These are phyloP conservation scores for Mormyrus iriodes DNA, from an alignment of 2,113 vertebrate species.

Conservation along the genomic window DNA sequence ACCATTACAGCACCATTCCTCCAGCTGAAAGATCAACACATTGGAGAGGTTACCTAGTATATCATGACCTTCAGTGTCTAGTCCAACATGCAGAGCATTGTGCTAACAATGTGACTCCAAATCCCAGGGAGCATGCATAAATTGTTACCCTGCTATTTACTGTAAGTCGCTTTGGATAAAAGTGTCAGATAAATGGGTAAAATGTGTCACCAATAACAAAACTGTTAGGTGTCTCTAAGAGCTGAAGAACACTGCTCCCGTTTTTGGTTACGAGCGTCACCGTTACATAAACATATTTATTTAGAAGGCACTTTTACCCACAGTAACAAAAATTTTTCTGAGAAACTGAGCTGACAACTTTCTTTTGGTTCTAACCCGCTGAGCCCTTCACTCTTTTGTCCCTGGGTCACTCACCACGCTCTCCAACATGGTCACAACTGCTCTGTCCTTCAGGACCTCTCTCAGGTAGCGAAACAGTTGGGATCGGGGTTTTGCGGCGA, in stretches of 20 bases:
- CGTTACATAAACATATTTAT: no score
- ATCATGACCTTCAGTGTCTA: background rate
- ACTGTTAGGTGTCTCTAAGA: background rate
- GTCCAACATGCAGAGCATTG: background rate
- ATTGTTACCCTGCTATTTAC: background rate
- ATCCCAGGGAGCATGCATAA: background rate
- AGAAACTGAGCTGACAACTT: background rate
- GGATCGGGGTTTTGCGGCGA: slow-evolving; percentile 43
- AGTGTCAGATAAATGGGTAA: background rate
- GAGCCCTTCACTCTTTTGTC: background rate
- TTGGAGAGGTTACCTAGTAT: background rate
- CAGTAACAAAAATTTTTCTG: background rate
- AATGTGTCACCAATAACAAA: background rate
- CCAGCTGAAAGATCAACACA: slow-evolving; percentile 55
- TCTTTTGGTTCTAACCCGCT: background rate
- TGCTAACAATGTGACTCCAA: background rate
- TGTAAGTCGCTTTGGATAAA: background rate
- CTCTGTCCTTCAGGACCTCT: slow-evolving; percentile 52
- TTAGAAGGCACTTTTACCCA: background rate
- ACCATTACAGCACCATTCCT: slow-evolving; percentile 47
- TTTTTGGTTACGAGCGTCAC: background rate
- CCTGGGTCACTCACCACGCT: slow-evolving; percentile 57
- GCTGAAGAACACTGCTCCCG: background rate
- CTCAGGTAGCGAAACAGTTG: slow-evolving; percentile 53
- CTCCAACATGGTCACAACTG: slow-evolving; percentile 59